Base-by-base conservation (phyloP, 2,888 invertebrate species). In the Drosophila robusta region DNA sequence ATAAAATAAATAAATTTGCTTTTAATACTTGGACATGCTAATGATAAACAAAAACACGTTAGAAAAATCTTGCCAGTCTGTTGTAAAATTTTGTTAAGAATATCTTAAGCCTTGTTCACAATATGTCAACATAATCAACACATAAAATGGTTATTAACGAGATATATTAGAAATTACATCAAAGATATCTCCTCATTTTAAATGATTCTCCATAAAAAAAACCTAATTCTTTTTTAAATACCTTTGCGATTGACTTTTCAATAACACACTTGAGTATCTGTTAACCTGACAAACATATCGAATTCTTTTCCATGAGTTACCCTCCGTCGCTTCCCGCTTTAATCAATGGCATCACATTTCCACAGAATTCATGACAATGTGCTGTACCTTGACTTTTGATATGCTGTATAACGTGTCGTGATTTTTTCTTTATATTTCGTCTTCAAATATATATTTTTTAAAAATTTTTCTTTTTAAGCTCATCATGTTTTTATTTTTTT, bases 381-480 rank as follows among this genome's bases (percentile, higher is more conserved):
- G 7, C 42, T 54, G 8, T 22, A 29, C 8, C 16, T 34, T 55
- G 56, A 50, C 54, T 58, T 47, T 44, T 47, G 24, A 39, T 46
- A n/a, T 34, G 18, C 3, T 58, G 55, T 50, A 16, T 58, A 67
- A 61, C 41, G 75, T 62, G 69, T 44, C 12, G 41, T 42, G 75
- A 70, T 70, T 70, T 57, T 5, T 46, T 45, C 45, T 38, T 45
- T 46, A 36, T 29, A 47, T 68, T 69, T 34, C 16, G 0, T 12
- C n/a, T 41, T 12, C 16, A 45, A 38, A 24, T 14, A 50, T 44
- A 2, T 36, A 41, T 29, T 42, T 22, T 51, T 51, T 24, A 24
- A 39, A 44, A 14, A 52, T 44, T 34, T 26, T 55, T 26, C 51
- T 46, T 63, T 60, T 56, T 65, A 55, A 78, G 79, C 75, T 79